Evolutionary conservation across 2,797 vertebrate species (phyloP).

Genomic region (Pristis pectinata): DNA sequence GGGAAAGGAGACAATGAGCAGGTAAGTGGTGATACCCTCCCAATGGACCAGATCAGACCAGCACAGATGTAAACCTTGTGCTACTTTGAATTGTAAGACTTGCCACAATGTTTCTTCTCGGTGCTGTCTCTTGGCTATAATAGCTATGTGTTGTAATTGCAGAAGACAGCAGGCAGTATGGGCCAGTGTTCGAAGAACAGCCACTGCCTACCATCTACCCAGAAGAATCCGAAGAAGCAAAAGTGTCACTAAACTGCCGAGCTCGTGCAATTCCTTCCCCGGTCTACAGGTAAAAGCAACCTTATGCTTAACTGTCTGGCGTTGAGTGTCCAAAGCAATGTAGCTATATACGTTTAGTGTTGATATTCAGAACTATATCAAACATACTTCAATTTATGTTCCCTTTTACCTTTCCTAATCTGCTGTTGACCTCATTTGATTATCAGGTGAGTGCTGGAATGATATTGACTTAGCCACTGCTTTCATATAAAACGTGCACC

Average conservation of each 20-base stretch:
- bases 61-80: background rate
- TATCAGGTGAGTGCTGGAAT: constrained; percentile 4
- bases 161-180: constrained; percentile 81
- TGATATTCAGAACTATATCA: background rate
- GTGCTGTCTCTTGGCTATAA: constrained; percentile 5
- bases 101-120: background rate
- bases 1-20: background rate
- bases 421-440: constrained; percentile 7
- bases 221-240: constrained; percentile 86
- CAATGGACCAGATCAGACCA: background rate
- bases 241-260: constrained; percentile 84
- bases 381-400: background rate
- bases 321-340: background rate
- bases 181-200: constrained; percentile 94
- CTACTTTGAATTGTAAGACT: background rate
- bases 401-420: background rate
- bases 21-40: background rate
- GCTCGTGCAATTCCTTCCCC: constrained; percentile 79
- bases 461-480: background rate
- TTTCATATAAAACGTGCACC: background rate
- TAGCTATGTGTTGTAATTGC: constrained; percentile 42
- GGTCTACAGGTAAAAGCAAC: constrained; percentile 78
- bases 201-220: constrained; percentile 91
- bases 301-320: background rate
- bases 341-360: background rate